These are phyloP conservation scores for Lacanobia wlatinum DNA, from an alignment of 2,888 invertebrate species.

Conservation along the genomic window DNA sequence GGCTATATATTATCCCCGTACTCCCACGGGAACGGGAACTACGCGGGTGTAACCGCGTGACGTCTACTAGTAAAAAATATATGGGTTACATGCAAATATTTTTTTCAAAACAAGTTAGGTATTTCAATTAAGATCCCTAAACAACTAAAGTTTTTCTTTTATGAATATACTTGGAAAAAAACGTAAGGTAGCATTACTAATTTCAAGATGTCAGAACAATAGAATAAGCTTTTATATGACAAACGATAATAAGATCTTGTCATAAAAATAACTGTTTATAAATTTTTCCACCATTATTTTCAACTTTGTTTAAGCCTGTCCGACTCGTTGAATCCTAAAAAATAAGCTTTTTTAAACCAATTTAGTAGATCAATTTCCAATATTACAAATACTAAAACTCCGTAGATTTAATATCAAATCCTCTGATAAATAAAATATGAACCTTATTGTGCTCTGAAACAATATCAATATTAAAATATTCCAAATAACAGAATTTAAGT, in stretches of 20 bases:
- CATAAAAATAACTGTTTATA: not conserved
- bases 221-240: not conserved
- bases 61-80: too few species aligned
- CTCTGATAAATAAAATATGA: slow-evolving; percentile 27
- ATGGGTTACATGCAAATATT: not conserved
- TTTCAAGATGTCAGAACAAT: not conserved
- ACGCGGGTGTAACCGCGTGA: too few species aligned
- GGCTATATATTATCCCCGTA: too few species aligned
- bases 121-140: not conserved
- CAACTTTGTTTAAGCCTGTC: not conserved
- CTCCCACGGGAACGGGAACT: too few species aligned
- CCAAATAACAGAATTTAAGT: slow-evolving; percentile 28
- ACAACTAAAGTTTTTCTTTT: not conserved
- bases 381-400: not conserved
- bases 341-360: not conserved
- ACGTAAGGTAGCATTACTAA: not conserved
- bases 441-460: slow-evolving; percentile 19
- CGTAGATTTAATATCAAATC: not conserved
- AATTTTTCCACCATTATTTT: not conserved
- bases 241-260: not conserved
- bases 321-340: not conserved
- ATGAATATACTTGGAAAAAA: not conserved
- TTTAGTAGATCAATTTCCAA: slow-evolving; percentile 10
- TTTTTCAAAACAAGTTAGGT: not conserved
- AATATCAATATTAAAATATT: slow-evolving; percentile 38